Base-by-base conservation (phyloP, 92 coral and sea anemone genomes). In the Paramuricea clavata region DNA sequence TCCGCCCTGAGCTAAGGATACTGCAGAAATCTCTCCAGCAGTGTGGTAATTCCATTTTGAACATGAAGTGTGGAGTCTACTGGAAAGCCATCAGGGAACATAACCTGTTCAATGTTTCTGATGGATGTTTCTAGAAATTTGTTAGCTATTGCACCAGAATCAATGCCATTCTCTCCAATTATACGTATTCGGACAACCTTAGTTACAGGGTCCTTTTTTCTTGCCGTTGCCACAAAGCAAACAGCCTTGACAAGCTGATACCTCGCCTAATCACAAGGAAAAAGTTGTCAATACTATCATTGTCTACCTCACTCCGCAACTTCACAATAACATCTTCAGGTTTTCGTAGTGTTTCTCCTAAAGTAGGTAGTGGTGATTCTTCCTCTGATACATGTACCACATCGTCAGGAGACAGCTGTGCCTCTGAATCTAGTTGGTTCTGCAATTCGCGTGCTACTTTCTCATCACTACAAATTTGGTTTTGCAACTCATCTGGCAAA, bases 1-100 rank as follows among this genome's bases (percentile, higher is more conserved):
- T 22, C 81, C 87, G 21, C 81, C 81, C 43, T 83, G 87, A 52
- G 81, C 87, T 52, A 83, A 10, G 16, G 87, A 83, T 49, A 50
- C 80, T 12, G 79, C 81, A 21, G 31, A 42, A 12, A 83, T 21
- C 61, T 83, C 36, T 49, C 87, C 87, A 1, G 64, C 49, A 8
- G 81, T 83, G 10, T 68, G 87, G 9, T 50, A 83, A 47, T 65
- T 86, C 90, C 90, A 78, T 62, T 87, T 11, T 87, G 90, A 6
- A 87, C 86, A 79, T 62, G 79, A 49, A 44, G 81, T 17, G 86
- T 78, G 26, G 90, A 87, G 44, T 87, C 90, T 6, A 49, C 22
- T 43, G 90, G 90, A 6, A 54, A 16, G 3, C 90, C 90, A 87
- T 79, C 86, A 4, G 86, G 90, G 64, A 87, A 79, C 71, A 87